These are phyloP conservation scores for Blastobasis lacticolella DNA, from an alignment of 2,888 invertebrate genomes.

Conservation along the genomic window DNA sequence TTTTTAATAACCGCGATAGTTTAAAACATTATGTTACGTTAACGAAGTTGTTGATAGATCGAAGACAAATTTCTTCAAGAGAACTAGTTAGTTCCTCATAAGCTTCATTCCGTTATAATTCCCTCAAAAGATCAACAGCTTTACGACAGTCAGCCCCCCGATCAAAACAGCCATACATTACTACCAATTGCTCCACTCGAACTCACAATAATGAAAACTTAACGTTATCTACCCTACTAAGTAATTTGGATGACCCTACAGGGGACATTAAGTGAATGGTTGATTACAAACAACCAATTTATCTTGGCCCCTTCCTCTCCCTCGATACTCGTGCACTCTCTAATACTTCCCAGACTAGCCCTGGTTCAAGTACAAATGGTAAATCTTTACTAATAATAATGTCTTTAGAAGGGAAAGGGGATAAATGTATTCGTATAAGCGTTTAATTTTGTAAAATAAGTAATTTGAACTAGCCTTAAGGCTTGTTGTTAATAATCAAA, in stretches of 20 bases:
- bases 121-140: neutral
- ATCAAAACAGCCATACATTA: conserved; percentile 18
- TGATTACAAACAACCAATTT: conserved; percentile 52
- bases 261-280: conserved; percentile 47
- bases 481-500: no score
- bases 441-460: conserved; percentile 9
- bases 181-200: conserved; percentile 44
- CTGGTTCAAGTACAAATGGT: conserved; percentile 20
- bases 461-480: no score
- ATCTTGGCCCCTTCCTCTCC: conserved; percentile 29
- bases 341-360: conserved; percentile 10
- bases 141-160: conserved; percentile 2
- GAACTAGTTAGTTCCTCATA: no score
- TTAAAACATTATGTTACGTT: no score
- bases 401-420: conserved; percentile 21
- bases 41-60: no score
- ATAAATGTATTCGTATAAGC: conserved; percentile 5
- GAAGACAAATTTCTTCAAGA: no score
- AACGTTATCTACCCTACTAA: conserved; percentile 59
- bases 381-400: conserved; percentile 22
- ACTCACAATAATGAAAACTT: conserved; percentile 62
- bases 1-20: no score
- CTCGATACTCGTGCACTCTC: conserved; percentile 23
- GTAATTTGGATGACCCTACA: conserved; percentile 57
- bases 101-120: neutral